Evolutionary conservation across 92 coral and sea anemone genomes (phyloP).

Genomic region (Isaurus tuberculatus): DNA sequence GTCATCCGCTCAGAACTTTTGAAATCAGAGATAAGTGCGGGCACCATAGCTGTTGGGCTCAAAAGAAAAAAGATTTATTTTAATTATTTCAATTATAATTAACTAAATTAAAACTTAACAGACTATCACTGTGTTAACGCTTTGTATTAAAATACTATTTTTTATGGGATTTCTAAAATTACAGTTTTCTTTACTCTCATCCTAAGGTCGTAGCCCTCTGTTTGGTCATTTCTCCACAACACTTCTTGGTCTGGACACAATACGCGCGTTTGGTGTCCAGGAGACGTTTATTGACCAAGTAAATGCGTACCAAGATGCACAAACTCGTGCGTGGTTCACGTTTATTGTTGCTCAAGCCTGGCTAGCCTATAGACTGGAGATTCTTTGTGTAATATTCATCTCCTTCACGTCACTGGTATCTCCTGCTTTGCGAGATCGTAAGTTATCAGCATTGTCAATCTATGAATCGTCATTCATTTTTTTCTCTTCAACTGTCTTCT

Average conservation of each 20-base stretch:
- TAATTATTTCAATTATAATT: too few relatives aligned
- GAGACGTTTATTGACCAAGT: constrained; percentile 69
- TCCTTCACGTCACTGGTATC: constrained; percentile 63
- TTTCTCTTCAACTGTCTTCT: too few relatives aligned
- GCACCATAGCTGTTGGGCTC: too few relatives aligned
- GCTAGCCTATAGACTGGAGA: constrained; percentile 65
- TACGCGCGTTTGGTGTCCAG: constrained; percentile 73
- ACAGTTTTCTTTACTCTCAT: neutral
- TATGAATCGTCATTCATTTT: too few relatives aligned
- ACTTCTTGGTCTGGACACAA: constrained; percentile 70
- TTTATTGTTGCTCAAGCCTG: constrained; percentile 67
- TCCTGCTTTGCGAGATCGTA: constrained; percentile 41
- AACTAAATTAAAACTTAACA: too few relatives aligned
- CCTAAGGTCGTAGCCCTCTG: constrained; percentile 67
- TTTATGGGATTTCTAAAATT: neutral
- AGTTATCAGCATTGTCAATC: neutral
- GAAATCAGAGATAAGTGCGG: too few relatives aligned
- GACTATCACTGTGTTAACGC: too few relatives aligned
- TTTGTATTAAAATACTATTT: too few relatives aligned
- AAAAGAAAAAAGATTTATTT: too few relatives aligned
- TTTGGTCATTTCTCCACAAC: constrained; percentile 76
- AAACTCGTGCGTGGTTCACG: constrained; percentile 70
- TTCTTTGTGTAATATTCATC: constrained; percentile 67
- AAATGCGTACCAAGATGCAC: constrained; percentile 67
- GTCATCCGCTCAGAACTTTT: too few relatives aligned